phyloP scores from a whole-genome alignment of 2,888 invertebrate species.

The Acleris holmiana region DNA sequence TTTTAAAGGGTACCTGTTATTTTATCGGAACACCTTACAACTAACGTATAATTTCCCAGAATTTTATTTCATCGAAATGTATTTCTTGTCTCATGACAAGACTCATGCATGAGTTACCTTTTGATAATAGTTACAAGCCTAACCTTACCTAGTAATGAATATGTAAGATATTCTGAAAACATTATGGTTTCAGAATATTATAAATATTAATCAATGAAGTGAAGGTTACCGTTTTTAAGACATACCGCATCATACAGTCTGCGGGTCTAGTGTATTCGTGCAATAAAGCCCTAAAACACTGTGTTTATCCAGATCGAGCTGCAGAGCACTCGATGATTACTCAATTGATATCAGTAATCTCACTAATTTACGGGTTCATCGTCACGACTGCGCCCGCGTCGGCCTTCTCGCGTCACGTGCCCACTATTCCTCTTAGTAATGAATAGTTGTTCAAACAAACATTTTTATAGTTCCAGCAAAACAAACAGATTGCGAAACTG shows the following conservation, averaged over 20 bases:
- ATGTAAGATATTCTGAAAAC: no score
- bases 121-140: no score
- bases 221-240: no score
- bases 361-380: conserved; percentile 43
- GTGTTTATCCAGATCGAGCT: conserved; percentile 36
- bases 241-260: neutral
- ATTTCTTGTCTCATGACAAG: no score
- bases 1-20: neutral
- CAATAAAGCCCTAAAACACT: conserved; percentile 23
- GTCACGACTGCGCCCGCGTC: conserved; percentile 48
- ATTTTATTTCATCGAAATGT: no score
- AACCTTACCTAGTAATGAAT: no score
- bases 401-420: conserved; percentile 38
- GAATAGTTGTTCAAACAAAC: conserved; percentile 18
- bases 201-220: no score
- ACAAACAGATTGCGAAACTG: conserved; percentile 36
- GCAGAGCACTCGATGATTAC: conserved; percentile 31
- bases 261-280: conserved; percentile 10
- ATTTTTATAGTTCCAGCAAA: conserved; percentile 23
- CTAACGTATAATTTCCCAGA: no score
- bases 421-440: conserved; percentile 42
- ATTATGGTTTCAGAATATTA: no score
- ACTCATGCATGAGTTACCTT: no score
- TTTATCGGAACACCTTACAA: no score
- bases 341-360: conserved; percentile 33